Conservation (phyloP, 1,140 invertebrate species). For the Oryzaephilus surinamensis region DNA sequence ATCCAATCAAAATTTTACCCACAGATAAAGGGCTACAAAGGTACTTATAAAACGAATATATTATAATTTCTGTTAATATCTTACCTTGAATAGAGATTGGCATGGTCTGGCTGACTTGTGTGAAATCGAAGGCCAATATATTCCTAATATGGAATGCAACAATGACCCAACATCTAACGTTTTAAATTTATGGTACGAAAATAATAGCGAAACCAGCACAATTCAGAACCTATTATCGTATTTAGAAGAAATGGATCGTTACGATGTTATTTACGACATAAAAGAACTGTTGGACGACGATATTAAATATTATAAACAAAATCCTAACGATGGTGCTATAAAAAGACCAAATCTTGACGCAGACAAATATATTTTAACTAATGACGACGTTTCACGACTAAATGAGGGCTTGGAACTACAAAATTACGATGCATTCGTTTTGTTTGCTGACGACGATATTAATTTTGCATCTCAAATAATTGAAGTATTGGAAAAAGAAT, state of each 20-base stretch:
- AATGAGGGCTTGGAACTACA: constrained; percentile 42
- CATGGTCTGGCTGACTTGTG: constrained; percentile 49
- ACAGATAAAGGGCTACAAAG: no score
- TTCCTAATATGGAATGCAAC: constrained; percentile 37
- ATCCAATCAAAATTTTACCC: background rate
- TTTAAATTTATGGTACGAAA: constrained; percentile 40
- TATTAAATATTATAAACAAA: constrained; percentile 22
- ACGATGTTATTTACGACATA: constrained; percentile 51
- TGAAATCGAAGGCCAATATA: constrained; percentile 38
- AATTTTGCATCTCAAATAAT: constrained; percentile 51
- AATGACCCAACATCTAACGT: constrained; percentile 43
- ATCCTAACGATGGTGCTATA: constrained; percentile 11
- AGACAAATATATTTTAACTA: constrained; percentile 28
- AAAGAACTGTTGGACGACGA: constrained; percentile 23
- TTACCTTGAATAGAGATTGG: constrained; percentile 62
- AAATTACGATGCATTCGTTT: constrained; percentile 57
- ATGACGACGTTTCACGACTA: constrained; percentile 42
- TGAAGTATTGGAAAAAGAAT: constrained; percentile 48
- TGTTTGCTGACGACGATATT: constrained; percentile 58
- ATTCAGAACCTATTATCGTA: constrained; percentile 41
- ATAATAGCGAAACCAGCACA: constrained; percentile 33
- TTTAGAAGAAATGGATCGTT: constrained; percentile 51
- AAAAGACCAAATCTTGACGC: constrained; percentile 11
- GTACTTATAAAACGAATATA: no score
- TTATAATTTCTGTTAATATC: no score